Evolutionary conservation across 2,888 invertebrate species (phyloP), one percentile per base, ranked within the genome.

Genomic region (Phyllotreta striolata): DNA sequence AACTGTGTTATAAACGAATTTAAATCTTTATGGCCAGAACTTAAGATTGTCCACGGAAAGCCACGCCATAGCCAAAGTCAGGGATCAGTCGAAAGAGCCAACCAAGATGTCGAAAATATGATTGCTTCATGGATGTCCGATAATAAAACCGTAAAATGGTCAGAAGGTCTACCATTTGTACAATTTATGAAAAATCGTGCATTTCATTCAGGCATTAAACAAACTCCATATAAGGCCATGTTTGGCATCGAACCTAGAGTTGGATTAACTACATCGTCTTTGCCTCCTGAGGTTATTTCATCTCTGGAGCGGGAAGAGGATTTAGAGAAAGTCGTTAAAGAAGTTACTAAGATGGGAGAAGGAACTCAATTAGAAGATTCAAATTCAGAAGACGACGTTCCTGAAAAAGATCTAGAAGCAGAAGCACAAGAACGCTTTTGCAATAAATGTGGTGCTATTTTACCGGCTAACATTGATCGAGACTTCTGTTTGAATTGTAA

Each of bases 201-300:
- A n/a, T 39, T 7, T 39, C 39, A 39, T 39, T 39, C 8, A 39
- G 39, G 39, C 39, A 39, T 39, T n/a, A n/a, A n/a, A n/a, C n/a
- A n/a, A n/a, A n/a, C n/a, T n/a, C n/a, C n/a, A n/a, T n/a, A 76
- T 63, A 65, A 74, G 70, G 74, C 74, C 39, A 65, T 72, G 62
- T 72, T 75, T 56, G 72, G 74, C n/a, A 43, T 61, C 14, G 63
- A 59, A 51, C 62, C 68, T 10, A 68, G 60, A 63, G 63, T 65
- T 58, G 67, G 69, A 6, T 65, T 67, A 13, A 54, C 66, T 51
- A 61, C 64, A 49, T 60, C 66, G 7, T 59, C 59, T 49, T 49
- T 69, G 55, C 68, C 69, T 38, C 13, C 34, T 44, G 67, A 69
- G 37, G 59, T 66, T 4, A 49, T 69, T 37, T 55, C 55, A 44